Conservation (phyloP, 2,888 invertebrate genomes). For the Caenorhabditis sulstoni region DNA sequence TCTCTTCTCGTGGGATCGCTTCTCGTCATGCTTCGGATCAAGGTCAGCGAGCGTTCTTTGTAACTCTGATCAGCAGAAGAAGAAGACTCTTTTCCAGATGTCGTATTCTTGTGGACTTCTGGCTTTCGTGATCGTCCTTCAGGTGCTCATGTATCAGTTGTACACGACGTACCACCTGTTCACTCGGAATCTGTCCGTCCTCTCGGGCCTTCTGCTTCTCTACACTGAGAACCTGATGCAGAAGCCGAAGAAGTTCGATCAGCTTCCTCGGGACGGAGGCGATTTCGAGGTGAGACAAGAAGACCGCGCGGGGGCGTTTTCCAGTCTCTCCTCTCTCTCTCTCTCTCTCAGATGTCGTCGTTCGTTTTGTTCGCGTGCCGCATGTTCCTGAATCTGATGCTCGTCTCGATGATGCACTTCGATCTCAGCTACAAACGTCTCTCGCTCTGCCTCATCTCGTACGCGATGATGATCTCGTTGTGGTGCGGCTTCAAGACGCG, state of each 20-base stretch:
- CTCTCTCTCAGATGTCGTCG: conserved; percentile 89
- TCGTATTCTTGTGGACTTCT: conserved; percentile 88
- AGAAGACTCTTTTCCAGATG: conserved; percentile 83
- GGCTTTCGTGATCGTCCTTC: conserved; percentile 95
- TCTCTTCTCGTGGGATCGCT: conserved; percentile 93
- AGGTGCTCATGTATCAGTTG: conserved; percentile 87
- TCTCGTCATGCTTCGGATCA: conserved; percentile 93
- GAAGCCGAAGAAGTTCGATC: conserved; percentile 83
- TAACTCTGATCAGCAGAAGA: too few species aligned
- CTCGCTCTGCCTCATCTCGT: conserved; percentile 30
- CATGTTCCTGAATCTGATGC: conserved; percentile 97
- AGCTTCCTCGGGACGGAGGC: conserved; percentile 86
- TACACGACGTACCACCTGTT: conserved; percentile 37
- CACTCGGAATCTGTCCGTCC: conserved; percentile 91
- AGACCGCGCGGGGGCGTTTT: not conserved
- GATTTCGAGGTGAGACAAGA: conserved; percentile 48
- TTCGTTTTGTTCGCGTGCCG: conserved; percentile 96
- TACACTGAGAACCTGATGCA: conserved; percentile 87
- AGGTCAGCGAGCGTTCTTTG: conserved; percentile 81
- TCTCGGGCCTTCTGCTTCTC: conserved; percentile 94
- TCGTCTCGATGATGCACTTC: conserved; percentile 93
- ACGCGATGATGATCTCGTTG: conserved; percentile 85
- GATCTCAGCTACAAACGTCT: conserved; percentile 89
- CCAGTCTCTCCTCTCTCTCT: not conserved
- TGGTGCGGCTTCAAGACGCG: conserved; percentile 96